Base-by-base conservation (phyloP, 2,113 vertebrate species). In the Callocephalon fimbriatum region DNA sequence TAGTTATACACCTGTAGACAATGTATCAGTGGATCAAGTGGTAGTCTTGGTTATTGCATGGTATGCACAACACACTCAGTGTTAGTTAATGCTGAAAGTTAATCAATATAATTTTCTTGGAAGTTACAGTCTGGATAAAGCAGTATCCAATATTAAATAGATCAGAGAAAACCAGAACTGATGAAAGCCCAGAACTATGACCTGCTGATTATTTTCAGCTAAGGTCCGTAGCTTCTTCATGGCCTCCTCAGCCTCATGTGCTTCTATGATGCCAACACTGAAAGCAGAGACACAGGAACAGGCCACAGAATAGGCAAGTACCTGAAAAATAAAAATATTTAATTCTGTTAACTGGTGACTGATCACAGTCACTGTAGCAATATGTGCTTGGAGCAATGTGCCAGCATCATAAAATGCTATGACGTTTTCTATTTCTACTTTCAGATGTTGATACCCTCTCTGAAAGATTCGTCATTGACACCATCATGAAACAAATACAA, bases 171-270 rank as follows among this genome's bases (percentile, higher is more conserved):
- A 63, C 2, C 2, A 81, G 16, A 93, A 84, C 27, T 11, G 44
- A 91, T 65, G 35, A 75, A 95, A 82, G 44, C 32, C 25, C 47
- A 77, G 32, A 53, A 76, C 68, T 47, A 85, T 29, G 72, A 99
- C 99, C 99, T 99, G 99, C 89, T 99, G 99, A 97, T 98, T 99
- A 79, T 99, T 98, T 96, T 99, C 99, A 1, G 98, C 98, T 95
- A 99, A 93, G 26, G 86, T 93, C n/a, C 86, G 97, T 77, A 99
- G 96, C 14, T 98, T 98, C 92, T 81, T 98, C 99, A 99, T 99
- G 65, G 98, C 86, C 51, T 99, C 98, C 83, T 99, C 99, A 4
- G 99, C 99, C 90, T 99, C 99, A 8, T 37, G 37, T 20, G 98
- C 98, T 47, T 99, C 98, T 44, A 99, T 93, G 37, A 99, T 96